A percentile compares a stretch with the other conserved stretches of the same genome.
Conservation (phyloP, 23 tunicate genomes). For the Trididemnum nubilum region DNA sequence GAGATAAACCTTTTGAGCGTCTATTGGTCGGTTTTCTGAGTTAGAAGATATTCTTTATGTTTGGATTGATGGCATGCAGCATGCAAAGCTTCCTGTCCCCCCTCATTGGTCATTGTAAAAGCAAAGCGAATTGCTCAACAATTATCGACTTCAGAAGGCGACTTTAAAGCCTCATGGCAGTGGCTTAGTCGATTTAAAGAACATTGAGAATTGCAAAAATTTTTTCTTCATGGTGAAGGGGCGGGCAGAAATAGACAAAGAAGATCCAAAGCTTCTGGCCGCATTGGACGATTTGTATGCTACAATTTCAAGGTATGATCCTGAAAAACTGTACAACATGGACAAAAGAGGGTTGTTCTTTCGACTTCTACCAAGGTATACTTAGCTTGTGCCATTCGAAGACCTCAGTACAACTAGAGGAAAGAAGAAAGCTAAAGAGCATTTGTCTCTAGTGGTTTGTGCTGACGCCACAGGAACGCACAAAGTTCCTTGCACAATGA, state of each 20-base stretch:
- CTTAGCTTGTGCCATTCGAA: slow-evolving; percentile 34
- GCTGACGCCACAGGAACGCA: slow-evolving; percentile 60
- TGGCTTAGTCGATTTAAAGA: slow-evolving; percentile 52
- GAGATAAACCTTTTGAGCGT: slow-evolving; percentile 32
- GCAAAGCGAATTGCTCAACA: slow-evolving; percentile 58
- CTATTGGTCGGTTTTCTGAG: slow-evolving; percentile 48
- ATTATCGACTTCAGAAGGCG: slow-evolving; percentile 32
- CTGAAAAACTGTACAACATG: slow-evolving; percentile 69
- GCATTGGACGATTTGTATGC: no score
- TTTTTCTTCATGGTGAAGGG: slow-evolving; percentile 50
- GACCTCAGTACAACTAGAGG: no score
- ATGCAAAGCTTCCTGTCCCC: slow-evolving; percentile 46
- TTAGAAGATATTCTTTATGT: no score
- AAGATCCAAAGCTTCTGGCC: no score
- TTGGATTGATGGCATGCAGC: slow-evolving; percentile 55
- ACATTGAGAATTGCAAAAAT: slow-evolving; percentile 43
- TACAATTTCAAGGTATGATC: slow-evolving; percentile 50
- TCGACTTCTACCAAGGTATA: slow-evolving; percentile 57
- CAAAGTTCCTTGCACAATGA: slow-evolving; percentile 44
- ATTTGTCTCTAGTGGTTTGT: no score
- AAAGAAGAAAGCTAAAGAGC: no score
- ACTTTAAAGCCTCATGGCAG: no score
- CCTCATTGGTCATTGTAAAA: no score
- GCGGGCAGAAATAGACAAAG: no score
- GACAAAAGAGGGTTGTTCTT: slow-evolving; percentile 66